These are phyloP conservation scores for Drosophila neonasuta DNA, from an alignment of 2,888 invertebrate genomes.

Conservation along the genomic window DNA sequence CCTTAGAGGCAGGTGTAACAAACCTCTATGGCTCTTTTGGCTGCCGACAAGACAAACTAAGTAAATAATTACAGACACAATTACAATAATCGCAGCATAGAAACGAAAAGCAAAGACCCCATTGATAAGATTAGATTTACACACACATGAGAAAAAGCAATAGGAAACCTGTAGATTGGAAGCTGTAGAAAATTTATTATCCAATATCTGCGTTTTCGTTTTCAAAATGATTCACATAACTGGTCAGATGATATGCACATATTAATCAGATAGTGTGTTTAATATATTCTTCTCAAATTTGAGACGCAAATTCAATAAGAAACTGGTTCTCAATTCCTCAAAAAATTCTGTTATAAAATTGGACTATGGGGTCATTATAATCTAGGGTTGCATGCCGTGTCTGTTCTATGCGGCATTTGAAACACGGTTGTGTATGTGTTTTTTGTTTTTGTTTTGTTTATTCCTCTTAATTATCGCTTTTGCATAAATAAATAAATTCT, in stretches of 20 bases:
- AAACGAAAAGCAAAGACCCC: conserved; percentile 5
- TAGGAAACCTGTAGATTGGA: neutral
- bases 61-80: conserved; percentile 37
- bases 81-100: conserved; percentile 22
- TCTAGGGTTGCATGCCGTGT: conserved; percentile 7
- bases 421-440: neutral
- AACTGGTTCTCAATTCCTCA: conserved; percentile 18
- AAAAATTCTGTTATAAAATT: conserved; percentile 3
- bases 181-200: conserved; percentile 20
- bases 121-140: conserved; percentile 44
- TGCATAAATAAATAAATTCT: conserved; percentile 15
- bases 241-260: conserved; percentile 20
- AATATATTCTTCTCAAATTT: neutral
- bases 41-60: conserved; percentile 34
- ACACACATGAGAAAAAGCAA: conserved; percentile 7
- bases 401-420: conserved; percentile 3
- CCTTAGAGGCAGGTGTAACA: conserved; percentile 46
- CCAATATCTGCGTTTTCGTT: conserved; percentile 5
- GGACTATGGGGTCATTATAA: conserved; percentile 17
- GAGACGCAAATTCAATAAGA: neutral
- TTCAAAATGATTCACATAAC: conserved; percentile 2
- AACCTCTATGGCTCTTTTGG: conserved; percentile 26
- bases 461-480: conserved; percentile 14
- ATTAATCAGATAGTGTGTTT: conserved; percentile 1
- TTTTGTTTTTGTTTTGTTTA: conserved; percentile 8